Evolutionary conservation across 2,888 invertebrate species (phyloP).

Genomic region (Spodoptera picta): DNA sequence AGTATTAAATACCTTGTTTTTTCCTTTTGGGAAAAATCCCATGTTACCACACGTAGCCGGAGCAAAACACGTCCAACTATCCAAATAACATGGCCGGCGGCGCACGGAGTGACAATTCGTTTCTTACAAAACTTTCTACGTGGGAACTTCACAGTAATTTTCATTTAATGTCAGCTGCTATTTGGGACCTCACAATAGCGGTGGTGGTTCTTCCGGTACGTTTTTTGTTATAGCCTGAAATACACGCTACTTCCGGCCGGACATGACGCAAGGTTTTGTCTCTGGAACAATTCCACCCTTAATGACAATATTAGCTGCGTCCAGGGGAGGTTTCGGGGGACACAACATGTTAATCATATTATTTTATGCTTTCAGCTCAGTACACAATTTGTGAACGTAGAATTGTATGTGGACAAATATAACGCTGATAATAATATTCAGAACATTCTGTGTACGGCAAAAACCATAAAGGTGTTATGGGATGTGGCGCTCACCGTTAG

Average conservation of each 20-base stretch:
- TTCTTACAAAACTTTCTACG: slow-evolving; percentile 39
- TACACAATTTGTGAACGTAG: not conserved
- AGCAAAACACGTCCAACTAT: slow-evolving; percentile 30
- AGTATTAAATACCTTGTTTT: slow-evolving; percentile 8
- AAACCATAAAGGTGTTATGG: no score
- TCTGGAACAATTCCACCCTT: slow-evolving; percentile 33
- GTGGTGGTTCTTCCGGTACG: slow-evolving; percentile 38
- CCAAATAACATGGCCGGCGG: slow-evolving; percentile 18
- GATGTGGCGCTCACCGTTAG: no score
- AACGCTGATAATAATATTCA: not conserved
- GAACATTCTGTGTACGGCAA: no score
- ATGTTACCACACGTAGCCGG: slow-evolving; percentile 15
- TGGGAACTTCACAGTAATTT: slow-evolving; percentile 40
- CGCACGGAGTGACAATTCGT: slow-evolving; percentile 21
- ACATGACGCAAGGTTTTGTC: slow-evolving; percentile 21
- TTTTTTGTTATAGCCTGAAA: slow-evolving; percentile 48
- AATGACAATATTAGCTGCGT: slow-evolving; percentile 36
- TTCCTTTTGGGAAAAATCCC: slow-evolving; percentile 22
- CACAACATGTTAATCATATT: slow-evolving; percentile 27
- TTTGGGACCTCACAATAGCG: slow-evolving; percentile 41
- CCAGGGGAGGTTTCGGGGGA: slow-evolving; percentile 5
- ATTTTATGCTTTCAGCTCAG: slow-evolving; percentile 11
- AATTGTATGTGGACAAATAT: not conserved
- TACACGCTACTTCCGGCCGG: slow-evolving; percentile 41
- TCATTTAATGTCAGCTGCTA: slow-evolving; percentile 47